Evolutionary conservation across 2,113 vertebrate species (phyloP).

Genomic region (Meles meles): DNA sequence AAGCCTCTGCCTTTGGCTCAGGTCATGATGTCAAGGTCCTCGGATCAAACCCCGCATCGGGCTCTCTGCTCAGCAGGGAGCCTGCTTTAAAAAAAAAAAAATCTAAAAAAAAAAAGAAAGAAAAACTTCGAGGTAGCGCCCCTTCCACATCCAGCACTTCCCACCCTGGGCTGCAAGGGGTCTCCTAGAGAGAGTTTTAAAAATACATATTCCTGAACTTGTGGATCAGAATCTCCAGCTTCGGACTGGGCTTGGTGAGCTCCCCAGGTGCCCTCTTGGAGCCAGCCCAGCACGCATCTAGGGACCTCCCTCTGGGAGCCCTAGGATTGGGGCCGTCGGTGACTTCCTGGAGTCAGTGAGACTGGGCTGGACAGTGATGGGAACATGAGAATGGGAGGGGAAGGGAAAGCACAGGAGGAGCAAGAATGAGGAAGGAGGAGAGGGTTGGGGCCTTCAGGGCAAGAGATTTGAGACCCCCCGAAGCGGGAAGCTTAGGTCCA

Average conservation of each 20-base stretch:
- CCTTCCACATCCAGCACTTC: not conserved
- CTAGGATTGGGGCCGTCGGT: not conserved
- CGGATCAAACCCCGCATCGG: too few relatives aligned
- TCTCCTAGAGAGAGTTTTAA: not conserved
- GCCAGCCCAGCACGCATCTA: not conserved
- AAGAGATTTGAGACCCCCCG: not conserved
- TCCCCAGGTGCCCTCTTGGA: not conserved
- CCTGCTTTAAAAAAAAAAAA: too few relatives aligned
- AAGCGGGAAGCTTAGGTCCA: not conserved
- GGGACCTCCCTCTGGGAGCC: not conserved
- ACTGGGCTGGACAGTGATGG: not conserved
- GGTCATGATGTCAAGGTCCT: too few relatives aligned
- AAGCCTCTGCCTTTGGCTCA: too few relatives aligned
- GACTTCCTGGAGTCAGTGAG: not conserved
- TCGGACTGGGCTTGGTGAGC: not conserved
- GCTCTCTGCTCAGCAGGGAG: too few relatives aligned
- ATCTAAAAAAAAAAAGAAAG: too few relatives aligned
- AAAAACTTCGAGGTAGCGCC: not conserved
- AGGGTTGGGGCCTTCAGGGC: not conserved
- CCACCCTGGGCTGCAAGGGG: not conserved
- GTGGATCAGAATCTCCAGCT: not conserved
- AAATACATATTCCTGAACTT: not conserved
- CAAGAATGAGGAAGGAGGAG: not conserved
- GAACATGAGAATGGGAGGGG: not conserved
- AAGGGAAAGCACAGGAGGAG: not conserved